Base-by-base conservation (phyloP, 2,888 invertebrate species). In the Subacronicta megacephala region DNA sequence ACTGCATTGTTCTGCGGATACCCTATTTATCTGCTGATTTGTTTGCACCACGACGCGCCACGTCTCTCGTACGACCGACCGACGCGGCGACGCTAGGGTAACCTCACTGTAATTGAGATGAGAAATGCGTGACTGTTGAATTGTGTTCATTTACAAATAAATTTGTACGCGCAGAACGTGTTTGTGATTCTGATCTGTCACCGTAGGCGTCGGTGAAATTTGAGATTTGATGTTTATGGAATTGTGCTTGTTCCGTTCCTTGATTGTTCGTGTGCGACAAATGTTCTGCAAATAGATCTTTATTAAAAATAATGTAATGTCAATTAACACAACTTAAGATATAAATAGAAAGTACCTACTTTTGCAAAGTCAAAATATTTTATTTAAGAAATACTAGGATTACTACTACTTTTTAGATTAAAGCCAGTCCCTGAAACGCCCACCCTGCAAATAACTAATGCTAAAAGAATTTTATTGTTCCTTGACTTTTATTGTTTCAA, bases 11-110 rank as follows among this genome's bases (percentile, higher is more conserved):
- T 88, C 90, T 87, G 86, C 72, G 85, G 67, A 70, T 81, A 81
- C 83, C 83, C 88, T 88, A 83, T 89, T 89, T 90, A 90, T 91
- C 85, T 86, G 85, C 85, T 88, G 89, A 90, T 91, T 90, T 91
- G 90, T 91, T 92, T 91, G 88, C 89, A 83, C 76, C 85, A 82
- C 85, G 82, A 75, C 85, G 85, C 85, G 55, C 83, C 81, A 80
- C 75, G 82, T 62, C 72, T 67, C 77, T 70, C 75, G 67, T 72
- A 70, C 69, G 73, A 76, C 75, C 74, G 73, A 72, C 75, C 74
- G 72, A 69, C 75, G 71, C 75, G 72, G 75, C 74, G 72, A 69
- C 75, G 71, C 75, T 73, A 73, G 84, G 80, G 79, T 80, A 81
- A 71, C 62, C 65, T 52, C 58, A 75, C 62, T 75, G 87, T 89